Base-by-base conservation (phyloP, 2,113 vertebrate species). In the Theropithecus gelada region DNA sequence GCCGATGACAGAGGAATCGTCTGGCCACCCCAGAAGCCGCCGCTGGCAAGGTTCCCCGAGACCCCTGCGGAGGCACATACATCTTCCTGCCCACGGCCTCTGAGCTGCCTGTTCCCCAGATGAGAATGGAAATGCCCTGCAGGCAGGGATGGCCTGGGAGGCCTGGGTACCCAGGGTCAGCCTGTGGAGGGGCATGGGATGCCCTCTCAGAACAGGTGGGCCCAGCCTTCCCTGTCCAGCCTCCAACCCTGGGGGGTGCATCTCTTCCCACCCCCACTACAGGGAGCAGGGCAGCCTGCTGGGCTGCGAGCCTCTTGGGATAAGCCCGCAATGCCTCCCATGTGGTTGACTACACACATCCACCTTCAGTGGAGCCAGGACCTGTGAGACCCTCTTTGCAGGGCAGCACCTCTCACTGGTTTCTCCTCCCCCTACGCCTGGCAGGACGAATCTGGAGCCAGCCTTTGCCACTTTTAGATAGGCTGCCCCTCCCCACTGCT, bases 371-470 rank as follows among this genome's bases (percentile, higher is more conserved):
- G 66, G 61, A 45, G 16, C 75, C 30, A 55, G 55, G 25, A 59
- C 40, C 38, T 35, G 17, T 23, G 40, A 25, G 40, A n/a, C 38
- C 86, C 52, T 68, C 55, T 35, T 61, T 25, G 30, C 16, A 3
- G 2, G 52, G 32, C 8, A 18, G 40, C n/a, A 40, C 38, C 83
- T 57, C 76, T 23, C 1, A 3, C 2, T 17, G 22, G 55, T 64
- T 17, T 38, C 45, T 55, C 5, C 68, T 3, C n/a, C 70, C 48
- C 1, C 48, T 50, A 50, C 3, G 0, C 4, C 2, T 2, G 5
- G 16, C 1, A 20, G 20, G 8, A 11, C n/a, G 25, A 18, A 20
- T 40, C 88, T 76, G 32, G 38, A 89, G 92, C 75, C 80, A 72
- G 20, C 5, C 57, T 86, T 30, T 35, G 23, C n/a, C 57, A n/a